These are phyloP conservation scores for Paramormyrops kingsleyae DNA, from an alignment of 2,113 vertebrate species.

Conservation along the genomic window DNA sequence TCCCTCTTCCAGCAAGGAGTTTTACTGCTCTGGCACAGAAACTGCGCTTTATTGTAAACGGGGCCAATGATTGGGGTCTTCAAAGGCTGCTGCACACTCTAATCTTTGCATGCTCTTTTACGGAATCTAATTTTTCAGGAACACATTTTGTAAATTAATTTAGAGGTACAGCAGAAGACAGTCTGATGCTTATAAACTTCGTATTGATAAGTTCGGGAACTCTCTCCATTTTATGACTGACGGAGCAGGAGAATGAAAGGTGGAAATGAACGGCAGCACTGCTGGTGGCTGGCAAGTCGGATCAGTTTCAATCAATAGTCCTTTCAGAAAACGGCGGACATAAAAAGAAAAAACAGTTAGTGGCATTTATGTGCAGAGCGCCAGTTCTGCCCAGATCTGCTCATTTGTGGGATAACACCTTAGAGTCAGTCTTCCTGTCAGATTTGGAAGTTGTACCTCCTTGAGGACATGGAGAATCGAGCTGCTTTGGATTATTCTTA, in stretches of 20 bases:
- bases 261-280: not conserved
- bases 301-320: not conserved
- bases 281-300: not conserved
- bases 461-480: not conserved
- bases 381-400: not conserved
- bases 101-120: not conserved
- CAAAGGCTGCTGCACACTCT: not conserved
- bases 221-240: not conserved
- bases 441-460: not conserved
- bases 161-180: not conserved
- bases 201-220: not conserved
- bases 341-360: not conserved
- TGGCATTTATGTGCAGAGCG: not conserved
- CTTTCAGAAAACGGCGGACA: not conserved
- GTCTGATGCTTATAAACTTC: not conserved
- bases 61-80: not conserved
- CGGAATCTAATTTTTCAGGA: not conserved
- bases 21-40: slow-evolving; percentile 11
- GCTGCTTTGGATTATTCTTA: slow-evolving; percentile 34
- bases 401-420: not conserved
- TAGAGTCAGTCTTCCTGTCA: not conserved
- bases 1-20: not conserved
- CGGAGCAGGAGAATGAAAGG: not conserved
- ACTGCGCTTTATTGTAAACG: not conserved
- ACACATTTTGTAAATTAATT: not conserved